A percentile compares a stretch with the other conserved stretches of the same genome.
These are phyloP conservation scores for Sebastes steindachneri DNA, from an alignment of 2,797 vertebrate genomes.

Conservation along the genomic window DNA sequence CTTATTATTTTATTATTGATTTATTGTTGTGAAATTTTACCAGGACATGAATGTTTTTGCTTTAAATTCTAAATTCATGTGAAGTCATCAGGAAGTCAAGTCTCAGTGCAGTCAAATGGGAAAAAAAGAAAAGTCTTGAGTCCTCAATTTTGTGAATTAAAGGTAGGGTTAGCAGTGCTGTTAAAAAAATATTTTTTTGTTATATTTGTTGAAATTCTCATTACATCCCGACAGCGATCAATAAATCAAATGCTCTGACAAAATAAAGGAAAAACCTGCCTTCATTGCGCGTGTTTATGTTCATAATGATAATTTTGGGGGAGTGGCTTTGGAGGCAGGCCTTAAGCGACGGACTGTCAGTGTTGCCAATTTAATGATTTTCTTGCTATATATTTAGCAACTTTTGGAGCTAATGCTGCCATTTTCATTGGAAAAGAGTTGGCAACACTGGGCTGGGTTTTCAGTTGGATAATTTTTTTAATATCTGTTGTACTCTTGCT, in stretches of 20 bases:
- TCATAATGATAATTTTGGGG: too few species aligned
- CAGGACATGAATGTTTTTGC: not conserved
- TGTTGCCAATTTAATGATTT: not conserved
- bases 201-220: not conserved
- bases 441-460: not conserved
- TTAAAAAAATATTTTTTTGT: too few species aligned
- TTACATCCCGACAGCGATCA: not conserved
- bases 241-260: too few species aligned
- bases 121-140: fast-evolving
- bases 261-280: too few species aligned
- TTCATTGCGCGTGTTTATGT: too few species aligned
- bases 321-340: too few species aligned
- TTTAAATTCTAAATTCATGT: not conserved
- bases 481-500: not conserved
- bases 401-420: not conserved
- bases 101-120: not conserved
- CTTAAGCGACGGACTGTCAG: not conserved
- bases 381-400: not conserved
- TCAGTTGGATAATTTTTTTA: not conserved
- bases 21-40: not conserved
- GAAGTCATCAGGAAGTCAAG: not conserved
- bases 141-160: too few species aligned
- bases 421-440: not conserved
- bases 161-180: too few species aligned
- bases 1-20: not conserved